Conservation (phyloP, 2,113 vertebrate genomes). For the Pterocles burchelli region DNA sequence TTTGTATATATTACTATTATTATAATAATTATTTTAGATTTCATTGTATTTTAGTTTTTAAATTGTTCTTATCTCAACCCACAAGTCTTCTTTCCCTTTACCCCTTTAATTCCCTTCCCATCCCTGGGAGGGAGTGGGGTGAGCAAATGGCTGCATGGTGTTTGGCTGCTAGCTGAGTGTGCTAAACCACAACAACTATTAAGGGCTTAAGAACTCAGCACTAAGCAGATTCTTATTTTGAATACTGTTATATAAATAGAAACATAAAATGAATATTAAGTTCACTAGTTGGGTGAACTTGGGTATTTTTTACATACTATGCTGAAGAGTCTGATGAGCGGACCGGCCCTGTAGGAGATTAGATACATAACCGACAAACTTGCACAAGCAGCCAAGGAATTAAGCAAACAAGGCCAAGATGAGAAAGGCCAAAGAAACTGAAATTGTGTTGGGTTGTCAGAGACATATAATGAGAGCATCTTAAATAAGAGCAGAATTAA, state of each 20-base stretch:
- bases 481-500: not conserved
- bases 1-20: too few species aligned
- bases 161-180: too few species aligned
- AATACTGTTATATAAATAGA: constrained; percentile 47
- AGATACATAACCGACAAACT: not conserved
- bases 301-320: constrained; percentile 15
- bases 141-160: too few species aligned
- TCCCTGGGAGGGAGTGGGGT: too few species aligned
- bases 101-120: too few species aligned
- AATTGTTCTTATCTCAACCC: too few species aligned
- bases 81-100: too few species aligned
- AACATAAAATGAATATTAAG: constrained; percentile 15
- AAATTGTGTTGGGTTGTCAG: not conserved
- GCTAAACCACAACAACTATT: not conserved
- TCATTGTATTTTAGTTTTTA: too few species aligned
- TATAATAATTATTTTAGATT: too few species aligned
- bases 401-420: constrained; percentile 1
- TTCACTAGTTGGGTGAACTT: constrained; percentile 18
- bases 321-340: not conserved
- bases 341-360: not conserved
- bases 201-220: constrained; percentile 49
- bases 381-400: not conserved
- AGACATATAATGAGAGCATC: not conserved
- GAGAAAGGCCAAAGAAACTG: not conserved
- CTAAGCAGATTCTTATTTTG: constrained; percentile 47